Evolutionary conservation across 92 coral and sea anemone species (phyloP).

Genomic region (Parazoanthus swiftii): DNA sequence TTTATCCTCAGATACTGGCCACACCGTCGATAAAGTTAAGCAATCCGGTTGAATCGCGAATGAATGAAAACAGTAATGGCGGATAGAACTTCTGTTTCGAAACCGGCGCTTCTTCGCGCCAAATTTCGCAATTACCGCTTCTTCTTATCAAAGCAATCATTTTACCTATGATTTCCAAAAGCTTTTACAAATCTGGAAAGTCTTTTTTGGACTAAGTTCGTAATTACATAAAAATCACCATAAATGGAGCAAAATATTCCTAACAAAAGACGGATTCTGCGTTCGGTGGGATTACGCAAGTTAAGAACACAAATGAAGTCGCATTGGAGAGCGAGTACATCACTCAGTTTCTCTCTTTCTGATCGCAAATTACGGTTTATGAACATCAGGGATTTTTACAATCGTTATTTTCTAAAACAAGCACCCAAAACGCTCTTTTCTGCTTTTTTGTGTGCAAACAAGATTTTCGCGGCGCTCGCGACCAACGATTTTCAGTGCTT

Average conservation of each 20-base stretch:
- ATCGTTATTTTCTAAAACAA: background rate
- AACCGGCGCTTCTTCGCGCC: constrained; percentile 47
- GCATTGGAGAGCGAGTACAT: background rate
- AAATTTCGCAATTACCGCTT: constrained; percentile 37
- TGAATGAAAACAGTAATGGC: constrained; percentile 51
- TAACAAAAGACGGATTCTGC: background rate
- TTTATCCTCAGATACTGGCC: background rate
- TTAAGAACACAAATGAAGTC: background rate
- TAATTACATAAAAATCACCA: constrained; percentile 18
- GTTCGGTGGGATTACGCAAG: constrained; percentile 36
- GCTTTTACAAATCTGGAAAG: constrained; percentile 8
- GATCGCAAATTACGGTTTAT: background rate
- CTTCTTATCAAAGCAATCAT: constrained; percentile 22
- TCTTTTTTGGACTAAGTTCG: constrained; percentile 12
- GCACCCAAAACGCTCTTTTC: background rate
- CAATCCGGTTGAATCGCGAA: constrained; percentile 16
- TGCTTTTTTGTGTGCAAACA: background rate
- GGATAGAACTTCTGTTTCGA: constrained; percentile 36
- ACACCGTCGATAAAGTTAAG: constrained; percentile 13
- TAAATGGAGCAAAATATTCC: constrained; percentile 31
- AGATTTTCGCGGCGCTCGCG: background rate
- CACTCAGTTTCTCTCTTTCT: background rate
- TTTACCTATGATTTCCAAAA: constrained; percentile 3
- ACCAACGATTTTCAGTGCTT: background rate
- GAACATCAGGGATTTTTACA: background rate